Evolutionary conservation across 2,888 invertebrate genomes (phyloP).

Genomic region (Aelia acuminata): DNA sequence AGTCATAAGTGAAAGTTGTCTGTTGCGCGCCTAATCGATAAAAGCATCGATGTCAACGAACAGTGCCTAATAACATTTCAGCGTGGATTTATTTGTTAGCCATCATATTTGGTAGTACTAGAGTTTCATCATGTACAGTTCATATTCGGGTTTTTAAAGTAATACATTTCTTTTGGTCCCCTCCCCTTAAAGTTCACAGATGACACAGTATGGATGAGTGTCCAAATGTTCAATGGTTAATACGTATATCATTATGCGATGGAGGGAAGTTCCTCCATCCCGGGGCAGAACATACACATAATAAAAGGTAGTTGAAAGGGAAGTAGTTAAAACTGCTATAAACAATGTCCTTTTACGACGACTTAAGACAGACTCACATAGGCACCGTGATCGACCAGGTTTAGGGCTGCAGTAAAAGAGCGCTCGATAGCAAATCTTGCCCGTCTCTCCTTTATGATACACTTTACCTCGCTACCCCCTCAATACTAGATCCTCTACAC

Average conservation of each 20-base stretch:
- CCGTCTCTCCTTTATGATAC: constrained; percentile 10
- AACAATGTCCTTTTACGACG: constrained; percentile 46
- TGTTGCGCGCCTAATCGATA: too few species aligned
- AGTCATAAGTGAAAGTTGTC: too few species aligned
- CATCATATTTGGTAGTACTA: too few species aligned
- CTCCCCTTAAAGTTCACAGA: too few species aligned
- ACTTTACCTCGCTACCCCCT: constrained; percentile 10
- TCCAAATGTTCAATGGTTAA: not conserved
- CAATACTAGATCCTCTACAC: not conserved
- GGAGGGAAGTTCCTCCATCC: not conserved
- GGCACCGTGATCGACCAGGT: constrained; percentile 8
- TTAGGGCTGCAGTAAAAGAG: constrained; percentile 32
- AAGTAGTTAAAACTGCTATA: constrained; percentile 41
- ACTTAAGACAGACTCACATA: constrained; percentile 11
- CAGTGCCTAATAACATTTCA: too few species aligned
- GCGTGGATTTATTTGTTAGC: too few species aligned
- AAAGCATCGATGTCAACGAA: too few species aligned
- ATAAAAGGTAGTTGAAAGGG: constrained; percentile 37
- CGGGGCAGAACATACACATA: not conserved
- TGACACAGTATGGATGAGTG: not conserved
- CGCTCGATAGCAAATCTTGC: constrained; percentile 35
- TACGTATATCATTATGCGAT: not conserved
- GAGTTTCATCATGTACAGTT: too few species aligned
- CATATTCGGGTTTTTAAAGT: too few species aligned
- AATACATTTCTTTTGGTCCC: too few species aligned